These are phyloP conservation scores for Eulemur rubriventer DNA, from an alignment of 2,797 vertebrate genomes.

Conservation along the genomic window DNA sequence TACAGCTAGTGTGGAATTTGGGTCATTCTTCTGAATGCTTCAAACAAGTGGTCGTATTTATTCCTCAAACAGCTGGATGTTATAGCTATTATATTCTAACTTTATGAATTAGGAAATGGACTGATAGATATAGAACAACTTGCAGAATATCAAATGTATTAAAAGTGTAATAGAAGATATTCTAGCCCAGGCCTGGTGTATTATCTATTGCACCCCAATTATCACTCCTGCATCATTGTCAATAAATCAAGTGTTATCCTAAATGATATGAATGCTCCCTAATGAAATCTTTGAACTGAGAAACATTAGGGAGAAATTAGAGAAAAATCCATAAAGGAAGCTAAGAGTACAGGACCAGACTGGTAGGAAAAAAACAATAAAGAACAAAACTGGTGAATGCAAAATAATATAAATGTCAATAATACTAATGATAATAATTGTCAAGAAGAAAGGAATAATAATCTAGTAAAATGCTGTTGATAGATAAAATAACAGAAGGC, in stretches of 20 bases:
- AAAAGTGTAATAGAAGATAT: neutral
- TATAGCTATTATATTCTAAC: neutral
- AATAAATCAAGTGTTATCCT: neutral
- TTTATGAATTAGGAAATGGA: neutral
- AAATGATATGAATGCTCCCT: neutral
- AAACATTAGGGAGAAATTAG: neutral
- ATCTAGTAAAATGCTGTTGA: neutral
- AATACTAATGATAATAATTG: neutral
- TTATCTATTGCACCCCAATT: neutral
- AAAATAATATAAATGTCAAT: neutral
- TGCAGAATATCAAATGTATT: neutral
- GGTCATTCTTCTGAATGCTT: neutral
- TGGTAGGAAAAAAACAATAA: neutral
- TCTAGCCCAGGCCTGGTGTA: neutral
- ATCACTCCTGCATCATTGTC: neutral
- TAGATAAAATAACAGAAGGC: neutral
- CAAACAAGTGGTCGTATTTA: neutral
- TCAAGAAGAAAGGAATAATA: neutral
- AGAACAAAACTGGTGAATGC: neutral
- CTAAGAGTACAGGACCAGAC: neutral
- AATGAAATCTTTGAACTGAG: neutral
- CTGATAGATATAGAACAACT: neutral
- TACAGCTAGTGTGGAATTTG: neutral
- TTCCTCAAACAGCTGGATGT: neutral
- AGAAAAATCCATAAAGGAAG: neutral